These are phyloP conservation scores for Anser cygnoides DNA, from an alignment of 2,113 vertebrate genomes.

Conservation along the genomic window DNA sequence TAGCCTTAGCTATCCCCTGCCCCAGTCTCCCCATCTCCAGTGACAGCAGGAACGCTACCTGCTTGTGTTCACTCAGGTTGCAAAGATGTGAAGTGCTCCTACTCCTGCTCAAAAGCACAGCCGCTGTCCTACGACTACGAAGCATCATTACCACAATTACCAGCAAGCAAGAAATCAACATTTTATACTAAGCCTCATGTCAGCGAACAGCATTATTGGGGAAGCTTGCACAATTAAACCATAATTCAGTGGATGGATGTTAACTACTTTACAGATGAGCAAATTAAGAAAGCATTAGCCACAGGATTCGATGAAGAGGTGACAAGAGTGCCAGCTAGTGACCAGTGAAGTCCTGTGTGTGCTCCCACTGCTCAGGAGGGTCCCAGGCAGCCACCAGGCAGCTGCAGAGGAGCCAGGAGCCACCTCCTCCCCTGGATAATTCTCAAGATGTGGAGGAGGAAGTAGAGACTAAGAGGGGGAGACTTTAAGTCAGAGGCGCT, in stretches of 20 bases:
- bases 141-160: background rate
- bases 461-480: no score
- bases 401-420: no score
- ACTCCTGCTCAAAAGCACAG: background rate
- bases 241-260: background rate
- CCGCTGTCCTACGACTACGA: fast-evolving
- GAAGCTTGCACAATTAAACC: conserved; percentile 8
- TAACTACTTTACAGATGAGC: conserved; percentile 8
- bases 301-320: background rate
- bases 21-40: background rate
- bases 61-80: background rate
- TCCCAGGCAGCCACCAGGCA: no score
- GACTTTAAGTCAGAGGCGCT: no score
- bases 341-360: background rate
- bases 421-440: no score
- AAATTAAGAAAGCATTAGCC: conserved; percentile 14
- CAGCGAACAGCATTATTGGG: background rate
- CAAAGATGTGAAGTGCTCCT: background rate
- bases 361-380: background rate
- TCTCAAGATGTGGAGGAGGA: no score
- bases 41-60: background rate
- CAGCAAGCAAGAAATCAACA: background rate
- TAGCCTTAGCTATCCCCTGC: background rate
- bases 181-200: background rate
- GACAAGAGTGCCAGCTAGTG: background rate